phyloP scores from a whole-genome alignment of 2,797 vertebrate species.

The Brotula barbata region DNA sequence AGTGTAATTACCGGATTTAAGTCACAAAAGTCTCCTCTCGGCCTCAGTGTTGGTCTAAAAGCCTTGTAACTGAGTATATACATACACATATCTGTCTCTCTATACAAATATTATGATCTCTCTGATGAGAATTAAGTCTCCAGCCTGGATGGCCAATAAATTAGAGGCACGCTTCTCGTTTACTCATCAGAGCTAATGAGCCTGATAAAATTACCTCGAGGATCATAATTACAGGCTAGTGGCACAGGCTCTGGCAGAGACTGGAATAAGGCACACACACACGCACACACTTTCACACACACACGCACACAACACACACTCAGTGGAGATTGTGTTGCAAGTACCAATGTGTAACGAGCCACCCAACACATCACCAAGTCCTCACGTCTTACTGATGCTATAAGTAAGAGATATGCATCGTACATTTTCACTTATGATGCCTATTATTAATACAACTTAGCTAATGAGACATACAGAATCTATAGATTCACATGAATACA shows the following conservation, averaged over 20 bases:
- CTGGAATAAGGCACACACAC: constrained; percentile 64
- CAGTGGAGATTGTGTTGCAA: constrained; percentile 41
- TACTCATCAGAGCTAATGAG: constrained; percentile 95
- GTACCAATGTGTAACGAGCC: constrained; percentile 35
- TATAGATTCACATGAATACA: constrained; percentile 6
- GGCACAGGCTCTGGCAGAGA: constrained; percentile 81
- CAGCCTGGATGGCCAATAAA: constrained; percentile 89
- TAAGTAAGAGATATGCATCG: constrained; percentile 31
- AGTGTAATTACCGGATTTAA: constrained; percentile 70
- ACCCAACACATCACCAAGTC: constrained; percentile 51
- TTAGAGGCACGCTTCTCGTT: constrained; percentile 92
- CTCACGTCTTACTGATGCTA: constrained; percentile 48
- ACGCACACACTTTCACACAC: constrained; percentile 36
- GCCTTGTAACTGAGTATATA: constrained; percentile 50
- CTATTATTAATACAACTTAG: background rate
- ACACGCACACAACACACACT: constrained; percentile 8
- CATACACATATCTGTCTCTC: constrained; percentile 67
- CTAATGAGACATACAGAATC: constrained; percentile 25
- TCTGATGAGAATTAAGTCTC: constrained; percentile 86
- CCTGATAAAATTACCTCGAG: constrained; percentile 94
- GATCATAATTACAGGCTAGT: constrained; percentile 93
- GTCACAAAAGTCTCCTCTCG: constrained; percentile 62
- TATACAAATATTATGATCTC: constrained; percentile 86
- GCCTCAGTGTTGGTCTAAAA: constrained; percentile 60
- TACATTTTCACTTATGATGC: constrained; percentile 8